Percentiles rank a stretch among this genome's conserved stretches.
Conservation (phyloP, 2,113 vertebrate genomes). For the Dipodomys merriami region DNA sequence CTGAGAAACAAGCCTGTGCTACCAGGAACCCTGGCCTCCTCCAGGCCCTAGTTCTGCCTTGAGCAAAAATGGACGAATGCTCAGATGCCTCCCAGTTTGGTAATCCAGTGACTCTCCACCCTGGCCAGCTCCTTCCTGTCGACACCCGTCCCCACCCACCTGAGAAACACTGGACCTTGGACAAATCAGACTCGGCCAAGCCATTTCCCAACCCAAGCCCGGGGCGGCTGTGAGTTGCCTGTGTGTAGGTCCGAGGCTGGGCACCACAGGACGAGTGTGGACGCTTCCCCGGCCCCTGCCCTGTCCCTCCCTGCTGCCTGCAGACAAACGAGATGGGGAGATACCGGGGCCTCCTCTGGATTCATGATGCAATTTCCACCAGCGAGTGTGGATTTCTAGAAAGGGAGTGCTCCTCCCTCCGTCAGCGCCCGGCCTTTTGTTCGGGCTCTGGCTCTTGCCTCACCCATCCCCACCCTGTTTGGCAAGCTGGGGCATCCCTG, state of each 20-base stretch:
- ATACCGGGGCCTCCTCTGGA: neutral
- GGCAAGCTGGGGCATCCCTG: neutral
- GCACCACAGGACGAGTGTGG: fast-evolving
- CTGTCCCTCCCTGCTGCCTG: neutral
- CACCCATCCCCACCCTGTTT: neutral
- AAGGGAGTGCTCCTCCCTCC: neutral
- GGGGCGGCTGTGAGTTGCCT: no score
- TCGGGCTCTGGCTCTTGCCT: neutral
- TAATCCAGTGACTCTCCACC: neutral
- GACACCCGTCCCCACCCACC: neutral
- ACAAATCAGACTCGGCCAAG: neutral
- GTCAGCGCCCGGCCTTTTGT: neutral
- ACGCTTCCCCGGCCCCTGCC: fast-evolving
- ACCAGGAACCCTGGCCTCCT: fast-evolving
- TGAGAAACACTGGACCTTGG: neutral
- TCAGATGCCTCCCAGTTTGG: neutral
- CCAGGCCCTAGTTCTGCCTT: neutral
- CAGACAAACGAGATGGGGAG: fast-evolving
- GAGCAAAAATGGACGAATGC: neutral
- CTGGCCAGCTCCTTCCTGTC: neutral
- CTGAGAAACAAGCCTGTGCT: fast-evolving
- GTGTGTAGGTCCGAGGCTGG: neutral
- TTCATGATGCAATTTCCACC: fast-evolving
- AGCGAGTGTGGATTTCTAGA: neutral
- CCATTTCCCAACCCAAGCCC: neutral